Base-by-base conservation (phyloP, 2,888 invertebrate genomes). In the Creontiades dilutus region DNA sequence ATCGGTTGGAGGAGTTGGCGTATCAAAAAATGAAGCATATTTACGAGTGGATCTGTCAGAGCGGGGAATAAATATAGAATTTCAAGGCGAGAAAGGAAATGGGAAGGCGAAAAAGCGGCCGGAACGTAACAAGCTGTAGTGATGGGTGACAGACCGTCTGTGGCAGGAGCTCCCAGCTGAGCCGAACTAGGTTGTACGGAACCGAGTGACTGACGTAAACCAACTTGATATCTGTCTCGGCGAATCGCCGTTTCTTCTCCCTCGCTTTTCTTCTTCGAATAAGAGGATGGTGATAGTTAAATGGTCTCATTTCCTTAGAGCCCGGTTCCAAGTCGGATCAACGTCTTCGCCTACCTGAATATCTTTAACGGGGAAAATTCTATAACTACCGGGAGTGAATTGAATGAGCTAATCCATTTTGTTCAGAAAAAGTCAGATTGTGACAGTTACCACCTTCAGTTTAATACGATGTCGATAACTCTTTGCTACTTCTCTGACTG, bases 131-230 rank as follows among this genome's bases (percentile, higher is more conserved):
- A 68, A 68, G 68, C 23, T 68, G 5, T 23, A 68, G 68, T 68
- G 68, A 68, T 68, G 68, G 68, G 68, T 68, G 68, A 68, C 68
- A 68, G 68, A 68, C 19, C 23, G 68, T 23, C 68, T 68, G 68
- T 68, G 68, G 68, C 68, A 68, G 68, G 68, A 19, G 68, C 68
- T n/a, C 68, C 23, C 68, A 19, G n/a, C 61, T 19, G 11, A 68
- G 27, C 68, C 12, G 5, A 68, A 68, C 68, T 68, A 11, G 68
- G 68, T 68, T 68, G 68, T 68, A 68, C 61, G 57, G 57, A 57
- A n/a, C 14, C 16, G 14, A 57, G 16, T 68, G 68, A 68, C 23
- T 68, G 68, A 68, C 23, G 68, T 68, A 68, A 68, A 68, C 68
- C 23, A 23, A 68, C 68, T 68, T 68, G 68, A 68, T 68, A 23